Conservation (phyloP, 2,113 vertebrate species). For the Chionis minor region DNA sequence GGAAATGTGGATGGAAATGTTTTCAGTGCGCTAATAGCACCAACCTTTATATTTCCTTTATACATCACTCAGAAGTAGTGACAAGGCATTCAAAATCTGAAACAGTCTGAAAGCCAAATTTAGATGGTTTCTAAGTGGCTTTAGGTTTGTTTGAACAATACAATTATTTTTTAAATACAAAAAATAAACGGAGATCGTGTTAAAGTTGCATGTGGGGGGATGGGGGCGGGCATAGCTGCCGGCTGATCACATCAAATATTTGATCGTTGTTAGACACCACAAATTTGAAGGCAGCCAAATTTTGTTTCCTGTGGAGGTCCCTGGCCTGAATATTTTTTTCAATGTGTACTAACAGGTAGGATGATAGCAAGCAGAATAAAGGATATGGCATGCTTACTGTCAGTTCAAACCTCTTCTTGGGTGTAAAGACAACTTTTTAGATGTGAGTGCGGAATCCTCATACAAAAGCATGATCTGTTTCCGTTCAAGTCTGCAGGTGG, state of each 20-base stretch:
- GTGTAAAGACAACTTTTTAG: background rate
- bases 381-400: background rate
- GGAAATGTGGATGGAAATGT: background rate
- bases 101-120: background rate
- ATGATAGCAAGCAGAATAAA: background rate
- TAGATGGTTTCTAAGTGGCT: background rate
- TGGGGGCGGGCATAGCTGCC: background rate
- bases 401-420: background rate
- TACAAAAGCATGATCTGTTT: background rate
- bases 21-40: background rate
- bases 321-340: background rate
- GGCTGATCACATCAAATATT: background rate
- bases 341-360: background rate
- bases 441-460: background rate
- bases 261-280: background rate
- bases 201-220: background rate
- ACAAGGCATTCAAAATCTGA: background rate
- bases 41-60: background rate
- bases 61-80: background rate
- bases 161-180: background rate
- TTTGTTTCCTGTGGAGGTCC: background rate
- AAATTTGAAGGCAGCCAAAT: background rate
- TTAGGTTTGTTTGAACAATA: background rate
- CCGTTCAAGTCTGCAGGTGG: background rate
- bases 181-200: background rate